Evolutionary conservation across 1,140 invertebrate genomes (phyloP), one percentile per base, ranked within the genome.

Genomic region (Paralvinella palmiformis): DNA sequence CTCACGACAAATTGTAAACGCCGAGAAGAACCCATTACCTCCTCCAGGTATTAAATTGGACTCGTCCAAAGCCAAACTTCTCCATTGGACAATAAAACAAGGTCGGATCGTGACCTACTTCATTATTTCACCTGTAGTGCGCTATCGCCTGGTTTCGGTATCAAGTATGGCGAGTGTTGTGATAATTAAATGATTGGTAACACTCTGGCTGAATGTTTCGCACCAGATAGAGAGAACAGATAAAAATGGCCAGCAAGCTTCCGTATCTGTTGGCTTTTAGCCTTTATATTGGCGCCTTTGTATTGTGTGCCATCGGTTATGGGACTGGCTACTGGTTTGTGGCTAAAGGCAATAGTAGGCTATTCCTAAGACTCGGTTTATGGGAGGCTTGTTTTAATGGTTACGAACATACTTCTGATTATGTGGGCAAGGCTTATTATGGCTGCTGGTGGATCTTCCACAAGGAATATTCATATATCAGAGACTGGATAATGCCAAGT

Each of bases 331-430:
- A 66, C 35, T 66, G 64, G 64, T 62, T 55, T 24, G 64, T 31
- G 58, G 58, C 58, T 22, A 31, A 60, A 36, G 58, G 58, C 27
- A 32, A 53, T 5, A 41, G 91, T 73, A 90, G 87, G 64, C 84
- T 85, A 63, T 98, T 98, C 75, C 91, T 93, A 69, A 89, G 93
- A 72, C 92, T 96, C 88, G 95, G 95, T 0, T 78, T 98, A 2
- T 98, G 95, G 95, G 92, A 97, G 77, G 94, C 95, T 76, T 98
- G 95, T 76, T 98, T 98, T 75, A 86, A 94, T 70, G 83, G 91
- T 68, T 98, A 92, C 70, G 85, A 91, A 2, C 95, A 94, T 79
- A 94, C 94, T 0, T 86, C 89, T 65, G 94, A 94, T 75, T 94
- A 94, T 76, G 93, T 91, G 75, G 89, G 91, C 65, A 90, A 94